phyloP scores from a whole-genome alignment of 2,888 invertebrate genomes.

The Cosmopolites sordidus region DNA sequence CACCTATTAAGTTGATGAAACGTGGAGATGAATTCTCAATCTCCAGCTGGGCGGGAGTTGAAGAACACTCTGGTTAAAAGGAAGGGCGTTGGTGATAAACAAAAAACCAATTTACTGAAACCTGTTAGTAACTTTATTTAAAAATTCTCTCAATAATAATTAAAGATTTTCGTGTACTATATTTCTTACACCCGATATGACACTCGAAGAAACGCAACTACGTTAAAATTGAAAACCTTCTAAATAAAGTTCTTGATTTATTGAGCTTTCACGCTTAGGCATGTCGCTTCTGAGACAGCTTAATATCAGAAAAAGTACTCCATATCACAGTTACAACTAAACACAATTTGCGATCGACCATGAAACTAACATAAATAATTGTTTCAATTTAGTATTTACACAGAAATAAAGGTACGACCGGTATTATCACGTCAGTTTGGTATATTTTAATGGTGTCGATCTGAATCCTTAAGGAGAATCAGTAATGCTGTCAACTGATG shows the following conservation, averaged over 20 bases:
- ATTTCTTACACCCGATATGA: not conserved
- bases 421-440: conserved; percentile 1
- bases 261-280: not conserved
- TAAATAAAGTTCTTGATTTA: not conserved
- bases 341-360: conserved; percentile 7
- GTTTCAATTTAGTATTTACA: conserved; percentile 3
- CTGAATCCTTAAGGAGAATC: too few species aligned
- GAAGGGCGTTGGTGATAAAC: not conserved
- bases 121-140: not conserved
- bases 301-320: conserved; percentile 10
- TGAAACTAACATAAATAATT: conserved; percentile 13
- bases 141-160: not conserved
- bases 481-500: too few species aligned
- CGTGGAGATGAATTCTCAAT: too few species aligned
- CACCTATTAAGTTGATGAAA: too few species aligned
- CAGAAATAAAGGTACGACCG: not conserved
- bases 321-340: conserved; percentile 16
- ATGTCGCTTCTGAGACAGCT: not conserved
- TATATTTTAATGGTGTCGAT: too few species aligned
- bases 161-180: too few species aligned
- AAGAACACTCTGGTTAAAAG: too few species aligned
- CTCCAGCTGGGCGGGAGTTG: too few species aligned
- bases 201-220: not conserved
- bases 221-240: not conserved
- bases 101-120: not conserved